Evolutionary conservation across 2,888 invertebrate genomes (phyloP).

Genomic region (Bimastos eiseni): DNA sequence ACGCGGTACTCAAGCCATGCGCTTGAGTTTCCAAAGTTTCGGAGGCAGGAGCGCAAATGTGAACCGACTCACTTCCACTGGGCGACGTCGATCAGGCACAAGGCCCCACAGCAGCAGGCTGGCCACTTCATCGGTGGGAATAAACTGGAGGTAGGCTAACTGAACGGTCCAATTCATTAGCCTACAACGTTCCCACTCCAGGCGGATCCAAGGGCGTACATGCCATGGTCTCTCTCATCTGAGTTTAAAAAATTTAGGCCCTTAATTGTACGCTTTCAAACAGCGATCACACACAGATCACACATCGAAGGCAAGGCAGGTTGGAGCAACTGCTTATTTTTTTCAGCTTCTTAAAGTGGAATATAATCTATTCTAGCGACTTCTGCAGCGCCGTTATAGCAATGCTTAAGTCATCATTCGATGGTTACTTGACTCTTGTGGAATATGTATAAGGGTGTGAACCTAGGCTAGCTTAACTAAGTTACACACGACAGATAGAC

Average conservation of each 20-base stretch:
- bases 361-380: no score
- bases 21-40: background rate
- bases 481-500: no score
- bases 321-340: no score
- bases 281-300: no score
- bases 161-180: background rate
- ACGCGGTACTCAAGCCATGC: background rate
- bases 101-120: background rate
- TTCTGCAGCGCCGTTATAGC: no score
- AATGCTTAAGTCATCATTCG: no score
- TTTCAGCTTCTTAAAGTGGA: no score
- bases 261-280: no score
- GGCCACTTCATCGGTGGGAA: background rate
- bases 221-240: background rate
- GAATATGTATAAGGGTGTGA: no score
- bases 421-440: no score
- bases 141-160: background rate
- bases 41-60: constrained; percentile 24
- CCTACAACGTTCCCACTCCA: background rate
- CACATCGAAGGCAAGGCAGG: no score
- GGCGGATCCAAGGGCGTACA: background rate
- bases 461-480: no score
- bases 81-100: constrained; percentile 36
- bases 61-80: constrained; percentile 47
- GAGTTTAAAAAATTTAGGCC: background rate